Conservation (phyloP, 2,113 vertebrate genomes). For the Psephotus haematonotus region DNA sequence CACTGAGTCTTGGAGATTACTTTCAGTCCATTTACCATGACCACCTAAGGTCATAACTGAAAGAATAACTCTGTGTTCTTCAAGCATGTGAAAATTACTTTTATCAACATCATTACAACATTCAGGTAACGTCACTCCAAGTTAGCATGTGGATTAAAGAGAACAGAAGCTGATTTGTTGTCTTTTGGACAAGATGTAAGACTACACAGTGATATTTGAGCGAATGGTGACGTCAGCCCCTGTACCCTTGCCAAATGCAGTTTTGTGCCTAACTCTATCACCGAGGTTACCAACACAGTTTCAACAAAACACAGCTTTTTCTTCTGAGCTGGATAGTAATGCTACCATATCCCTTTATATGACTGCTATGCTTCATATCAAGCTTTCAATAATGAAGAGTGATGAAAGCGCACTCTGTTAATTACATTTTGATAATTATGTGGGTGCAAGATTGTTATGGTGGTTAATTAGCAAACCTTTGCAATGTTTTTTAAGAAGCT, state of each 20-base stretch:
- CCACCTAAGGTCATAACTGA: neutral
- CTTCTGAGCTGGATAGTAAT: neutral
- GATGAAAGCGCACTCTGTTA: neutral
- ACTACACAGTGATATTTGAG: neutral
- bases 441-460: neutral
- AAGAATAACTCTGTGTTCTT: neutral
- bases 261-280: neutral
- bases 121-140: neutral
- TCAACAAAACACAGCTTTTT: neutral
- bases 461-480: constrained; percentile 19
- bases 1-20: neutral
- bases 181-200: neutral
- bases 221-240: neutral
- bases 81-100: neutral
- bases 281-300: neutral
- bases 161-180: neutral
- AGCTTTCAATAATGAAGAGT: neutral
- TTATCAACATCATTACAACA: neutral
- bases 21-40: neutral
- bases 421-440: constrained; percentile 19
- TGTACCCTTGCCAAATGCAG: neutral
- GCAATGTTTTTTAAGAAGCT: neutral
- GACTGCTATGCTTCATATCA: neutral
- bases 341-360: neutral
- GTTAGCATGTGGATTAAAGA: neutral